Evolutionary conservation across 2,797 vertebrate species (phyloP).

Genomic region (Enteromius mattozi): DNA sequence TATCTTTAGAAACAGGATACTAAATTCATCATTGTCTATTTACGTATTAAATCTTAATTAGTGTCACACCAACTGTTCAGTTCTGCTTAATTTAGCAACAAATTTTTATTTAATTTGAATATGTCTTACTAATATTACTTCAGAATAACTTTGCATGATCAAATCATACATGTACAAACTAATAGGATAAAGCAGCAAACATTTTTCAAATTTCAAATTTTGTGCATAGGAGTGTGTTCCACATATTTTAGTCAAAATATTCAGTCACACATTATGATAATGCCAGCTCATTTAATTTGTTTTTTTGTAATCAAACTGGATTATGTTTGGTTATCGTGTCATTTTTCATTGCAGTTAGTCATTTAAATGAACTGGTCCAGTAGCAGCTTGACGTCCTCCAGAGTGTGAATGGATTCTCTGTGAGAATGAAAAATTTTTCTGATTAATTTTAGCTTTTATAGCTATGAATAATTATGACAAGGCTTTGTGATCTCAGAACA

Average conservation of each 20-base stretch:
- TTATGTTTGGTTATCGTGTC: background rate
- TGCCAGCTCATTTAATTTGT: background rate
- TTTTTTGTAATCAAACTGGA: background rate
- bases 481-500: slow-evolving; percentile 24
- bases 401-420: slow-evolving; percentile 11
- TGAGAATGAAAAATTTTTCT: background rate
- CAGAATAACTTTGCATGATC: too few relatives aligned
- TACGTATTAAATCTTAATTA: background rate
- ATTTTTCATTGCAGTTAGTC: background rate
- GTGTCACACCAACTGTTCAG: background rate
- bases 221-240: background rate
- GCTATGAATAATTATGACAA: slow-evolving; percentile 1
- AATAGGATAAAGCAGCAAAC: background rate
- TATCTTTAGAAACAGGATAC: background rate
- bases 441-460: slow-evolving; percentile 14
- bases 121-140: background rate
- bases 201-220: background rate
- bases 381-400: background rate
- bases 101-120: background rate
- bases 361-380: slow-evolving; percentile 24
- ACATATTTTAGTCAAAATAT: background rate
- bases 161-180: background rate
- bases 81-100: background rate
- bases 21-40: background rate
- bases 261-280: background rate